Base-by-base conservation (phyloP, 2,797 vertebrate species). In the Botia almorhae region DNA sequence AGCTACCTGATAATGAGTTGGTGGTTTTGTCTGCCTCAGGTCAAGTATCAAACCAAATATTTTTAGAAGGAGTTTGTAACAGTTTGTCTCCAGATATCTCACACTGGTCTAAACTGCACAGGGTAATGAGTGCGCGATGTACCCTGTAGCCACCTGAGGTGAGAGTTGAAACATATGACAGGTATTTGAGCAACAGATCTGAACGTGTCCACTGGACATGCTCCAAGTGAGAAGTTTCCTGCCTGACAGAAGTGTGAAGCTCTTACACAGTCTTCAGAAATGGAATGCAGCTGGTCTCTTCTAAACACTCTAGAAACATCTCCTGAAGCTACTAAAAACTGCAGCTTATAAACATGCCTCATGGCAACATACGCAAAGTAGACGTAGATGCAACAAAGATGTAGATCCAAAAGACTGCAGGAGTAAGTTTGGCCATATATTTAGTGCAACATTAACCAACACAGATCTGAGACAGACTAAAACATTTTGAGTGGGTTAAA, bases 161-260 rank as follows among this genome's bases (percentile, higher is more conserved):
- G 36, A 23, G n/a, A 36, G 23, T 43, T 21, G n/a, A 56, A 21
- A 60, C 21, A 60, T 10, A 56, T 4, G 19, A 51, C 74, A 23
- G 74, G 70, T 71, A 68, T 74, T 71, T 65, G 13, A 79, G 60
- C 3, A 74, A 79, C 82, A 80, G 84, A 85, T 83, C 84, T 56
- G 72, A 82, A 85, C 84, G 55, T 74, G 82, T 77, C 29, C 13
- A 3, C 63, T 79, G 72, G 75, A 80, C 3, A 26, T 0, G 23
- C 55, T 81, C 80, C 76, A 76, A 76, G 79, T 81, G 56, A 80
- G 70, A 72, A 72, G 76, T 64, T 76, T 69, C 16, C 39, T 43
- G 7, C 33, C 64, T 69, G 75, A 69, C 63, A 16, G 11, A 19
- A 48, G 19, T 48, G 17, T 11, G 10, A 46, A 46, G 0, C 36